A percentile compares a stretch with the other conserved stretches of the same genome.
phyloP scores from a whole-genome alignment of 2,888 invertebrate genomes.

The Cacoxenus indagator region DNA sequence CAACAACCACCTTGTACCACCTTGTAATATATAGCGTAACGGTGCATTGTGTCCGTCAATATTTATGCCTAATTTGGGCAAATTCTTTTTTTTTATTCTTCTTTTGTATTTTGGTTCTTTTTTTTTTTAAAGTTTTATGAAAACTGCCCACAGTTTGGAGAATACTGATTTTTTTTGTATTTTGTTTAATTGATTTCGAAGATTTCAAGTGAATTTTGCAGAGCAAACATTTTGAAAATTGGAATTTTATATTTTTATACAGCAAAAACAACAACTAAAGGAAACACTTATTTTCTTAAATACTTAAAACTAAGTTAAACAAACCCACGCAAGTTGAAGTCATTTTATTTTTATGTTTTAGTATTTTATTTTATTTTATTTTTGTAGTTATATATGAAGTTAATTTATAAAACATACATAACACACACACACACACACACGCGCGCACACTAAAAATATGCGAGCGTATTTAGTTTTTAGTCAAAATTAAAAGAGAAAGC shows the following conservation, averaged over 20 bases:
- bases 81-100: neutral
- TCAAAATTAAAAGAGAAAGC: neutral
- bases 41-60: neutral
- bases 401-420: constrained; percentile 26
- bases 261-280: neutral
- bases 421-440: neutral
- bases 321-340: neutral
- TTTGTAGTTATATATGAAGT: neutral
- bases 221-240: constrained; percentile 48
- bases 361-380: neutral
- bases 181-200: constrained; percentile 39
- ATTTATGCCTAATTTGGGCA: neutral
- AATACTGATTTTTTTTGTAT: constrained; percentile 47
- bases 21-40: constrained; percentile 29
- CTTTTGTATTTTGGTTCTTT: constrained; percentile 39
- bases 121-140: constrained; percentile 57
- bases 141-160: constrained; percentile 60
- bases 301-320: constrained; percentile 10
- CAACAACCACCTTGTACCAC: neutral
- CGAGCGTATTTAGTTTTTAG: too few species aligned
- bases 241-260: constrained; percentile 11
- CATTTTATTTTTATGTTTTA: neutral
- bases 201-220: constrained; percentile 43
- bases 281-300: constrained; percentile 4
- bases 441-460: too few species aligned